Base-by-base conservation (phyloP, 2,797 vertebrate species). In the Natrix natrix region DNA sequence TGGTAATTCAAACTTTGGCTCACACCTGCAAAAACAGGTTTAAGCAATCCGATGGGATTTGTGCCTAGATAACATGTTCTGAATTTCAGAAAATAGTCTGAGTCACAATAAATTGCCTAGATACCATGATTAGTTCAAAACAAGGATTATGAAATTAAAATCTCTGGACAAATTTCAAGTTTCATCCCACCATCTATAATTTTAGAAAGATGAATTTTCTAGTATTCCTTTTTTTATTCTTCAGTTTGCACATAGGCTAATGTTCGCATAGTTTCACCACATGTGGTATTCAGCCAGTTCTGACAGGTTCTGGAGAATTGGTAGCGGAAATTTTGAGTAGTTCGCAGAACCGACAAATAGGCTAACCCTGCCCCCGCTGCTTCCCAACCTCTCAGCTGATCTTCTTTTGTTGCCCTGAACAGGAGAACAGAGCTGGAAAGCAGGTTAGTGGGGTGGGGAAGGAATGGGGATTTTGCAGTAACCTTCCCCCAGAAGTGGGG, bases 11-110 rank as follows among this genome's bases (percentile, higher is more conserved):
- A 59, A 52, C 5, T 12, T 28, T 69, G 7, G 54, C 14, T 43
- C 54, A 32, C 43, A 60, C 59, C 87, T 59, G 37, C 16, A 78
- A 32, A 92, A 78, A 32, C 22, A 78, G 43, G 17, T 89, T 78
- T 92, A 87, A 12, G 26, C 17, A 78, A 54, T 48, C 54, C 48
- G 63, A 17, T 52, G 26, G 86, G 63, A 74, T 57, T 74, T 74
- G 22, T 74, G 59, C 54, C 48, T 55, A 61, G 61, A 74, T 88
- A 88, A 83, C 24, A 59, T 16, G 17, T 83, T 32, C 17, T 89
- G 63, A n/a, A 48, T 92, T 83, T 92, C 87, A 74, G 28, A 88
- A 89, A 48, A 28, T n/a, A 83, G 6, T 60, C 63, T 92, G 91
- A 66, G 16, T 92, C 86, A 88, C 2, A 3, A 16, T 16, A 66